Conservation (phyloP, 2,888 invertebrate species). For the Acrocera orbiculus region DNA sequence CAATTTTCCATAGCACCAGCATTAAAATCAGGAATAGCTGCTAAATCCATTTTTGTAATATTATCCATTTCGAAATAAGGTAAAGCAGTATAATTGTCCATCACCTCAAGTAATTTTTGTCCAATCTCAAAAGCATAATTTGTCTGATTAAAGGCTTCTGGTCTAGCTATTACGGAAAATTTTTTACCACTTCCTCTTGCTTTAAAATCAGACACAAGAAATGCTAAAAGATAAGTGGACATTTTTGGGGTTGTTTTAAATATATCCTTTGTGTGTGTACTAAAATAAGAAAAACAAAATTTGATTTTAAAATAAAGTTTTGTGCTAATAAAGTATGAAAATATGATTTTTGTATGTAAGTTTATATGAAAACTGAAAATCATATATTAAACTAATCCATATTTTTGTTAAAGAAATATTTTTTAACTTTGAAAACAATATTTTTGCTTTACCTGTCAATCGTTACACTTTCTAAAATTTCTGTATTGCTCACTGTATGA, state of each 20-base stretch:
- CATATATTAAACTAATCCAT: too few relatives aligned
- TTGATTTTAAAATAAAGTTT: neutral
- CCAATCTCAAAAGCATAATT: slow-evolving; percentile 41
- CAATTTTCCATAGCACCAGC: slow-evolving; percentile 87
- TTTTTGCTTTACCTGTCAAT: too few relatives aligned
- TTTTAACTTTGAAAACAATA: too few relatives aligned
- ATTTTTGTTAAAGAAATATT: too few relatives aligned
- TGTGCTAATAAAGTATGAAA: neutral
- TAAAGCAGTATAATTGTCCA: slow-evolving; percentile 41
- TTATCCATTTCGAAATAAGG: slow-evolving; percentile 37
- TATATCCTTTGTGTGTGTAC: slow-evolving; percentile 32
- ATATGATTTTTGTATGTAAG: too few relatives aligned
- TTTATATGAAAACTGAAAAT: too few relatives aligned
- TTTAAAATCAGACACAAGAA: slow-evolving; percentile 45
- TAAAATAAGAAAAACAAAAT: slow-evolving; percentile 30
- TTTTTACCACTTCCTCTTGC: slow-evolving; percentile 15
- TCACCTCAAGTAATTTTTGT: slow-evolving; percentile 32
- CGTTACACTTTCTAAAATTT: slow-evolving; percentile 7
- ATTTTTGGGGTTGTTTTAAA: slow-evolving; percentile 37
- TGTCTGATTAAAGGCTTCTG: slow-evolving; percentile 47
- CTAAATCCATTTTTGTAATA: slow-evolving; percentile 62
- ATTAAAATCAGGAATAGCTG: slow-evolving; percentile 70
- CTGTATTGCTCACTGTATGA: slow-evolving; percentile 19
- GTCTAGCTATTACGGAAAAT: slow-evolving; percentile 44
- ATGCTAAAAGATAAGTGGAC: slow-evolving; percentile 69